A percentile compares a stretch with the other conserved stretches of the same genome.
phyloP scores from a whole-genome alignment of 2,113 vertebrate genomes.

The Probosciger aterrimus region DNA sequence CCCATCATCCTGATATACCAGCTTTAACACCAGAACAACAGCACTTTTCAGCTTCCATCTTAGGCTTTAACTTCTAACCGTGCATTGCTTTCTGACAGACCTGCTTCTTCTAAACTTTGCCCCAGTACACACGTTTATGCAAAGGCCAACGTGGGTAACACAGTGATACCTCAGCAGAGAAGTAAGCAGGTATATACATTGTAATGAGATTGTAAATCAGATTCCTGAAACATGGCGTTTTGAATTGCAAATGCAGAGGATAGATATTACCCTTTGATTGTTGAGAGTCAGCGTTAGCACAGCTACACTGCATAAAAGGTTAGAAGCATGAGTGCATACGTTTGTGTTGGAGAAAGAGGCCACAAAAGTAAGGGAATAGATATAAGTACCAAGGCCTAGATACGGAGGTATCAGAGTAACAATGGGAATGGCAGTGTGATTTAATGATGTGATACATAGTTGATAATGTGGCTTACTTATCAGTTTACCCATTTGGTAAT shows the following conservation, averaged over 20 bases:
- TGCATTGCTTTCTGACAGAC: not conserved
- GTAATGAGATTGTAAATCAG: not conserved
- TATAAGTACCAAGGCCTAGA: not conserved
- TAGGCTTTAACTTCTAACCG: not conserved
- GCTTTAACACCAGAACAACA: not conserved
- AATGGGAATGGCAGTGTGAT: not conserved
- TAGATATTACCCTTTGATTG: not conserved
- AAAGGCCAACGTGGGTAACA: not conserved
- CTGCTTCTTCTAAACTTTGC: not conserved
- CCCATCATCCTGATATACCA: not conserved
- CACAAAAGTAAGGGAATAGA: not conserved
- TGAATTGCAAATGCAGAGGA: not conserved
- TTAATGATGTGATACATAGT: not conserved
- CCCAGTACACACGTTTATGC: accelerated
- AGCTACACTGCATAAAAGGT: not conserved
- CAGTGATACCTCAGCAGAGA: not conserved
- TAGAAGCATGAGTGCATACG: not conserved
- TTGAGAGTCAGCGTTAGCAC: not conserved
- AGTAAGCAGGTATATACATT: not conserved
- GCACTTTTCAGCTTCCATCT: not conserved
- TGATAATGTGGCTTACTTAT: not conserved
- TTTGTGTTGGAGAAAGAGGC: not conserved
- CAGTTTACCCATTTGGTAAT: not conserved
- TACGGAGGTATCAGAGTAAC: not conserved
- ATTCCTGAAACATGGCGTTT: not conserved